Base-by-base conservation (phyloP, 2,113 vertebrate species). In the Channa argus region DNA sequence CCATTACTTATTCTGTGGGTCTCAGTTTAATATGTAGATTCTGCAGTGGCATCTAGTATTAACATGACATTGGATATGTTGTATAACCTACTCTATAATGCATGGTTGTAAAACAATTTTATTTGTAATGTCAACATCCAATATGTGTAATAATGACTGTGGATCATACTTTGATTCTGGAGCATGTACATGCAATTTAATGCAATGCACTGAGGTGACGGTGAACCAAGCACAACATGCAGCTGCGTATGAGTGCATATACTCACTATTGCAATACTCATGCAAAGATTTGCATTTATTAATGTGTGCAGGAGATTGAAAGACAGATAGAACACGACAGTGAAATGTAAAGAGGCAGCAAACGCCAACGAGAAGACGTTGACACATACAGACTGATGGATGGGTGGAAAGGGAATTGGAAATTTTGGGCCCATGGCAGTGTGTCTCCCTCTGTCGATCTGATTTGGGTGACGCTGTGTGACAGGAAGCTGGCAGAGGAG, bases 401-500 rank as follows among this genome's bases (percentile, higher is more conserved):
- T 80, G 77, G 51, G 56, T 53, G 54, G 50, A 68, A 71, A 72
- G 59, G 74, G 72, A 79, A 78, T 54, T 55, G 63, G 71, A 81
- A 80, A 79, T 77, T 65, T 76, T 63, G 60, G 80, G 68, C 85
- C 84, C 5, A 11, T 85, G 82, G 87, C 86, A 63, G 38, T 71
- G 71, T 63, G 74, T 63, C 71, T 77, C 76, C 71, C 10, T 83
- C 68, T 75, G 86, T 91, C 81, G 13, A 76, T 79, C 52, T 80
- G 82, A 91, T 91, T 90, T 82, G 73, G 63, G 77, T 76, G 83
- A 84, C 71, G 63, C 49, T 51, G 71, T 81, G 59, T 89, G 89
- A 91, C 82, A 79, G 80, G 66, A 77, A 78, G 75, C 79, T 86
- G 82, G 80, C 70, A 71, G 71, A 85, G 66, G 46, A 74, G 63